Evolutionary conservation across 1,140 invertebrate genomes (phyloP), one percentile per base, ranked within the genome.

Genomic region (Cotesia vestalis): DNA sequence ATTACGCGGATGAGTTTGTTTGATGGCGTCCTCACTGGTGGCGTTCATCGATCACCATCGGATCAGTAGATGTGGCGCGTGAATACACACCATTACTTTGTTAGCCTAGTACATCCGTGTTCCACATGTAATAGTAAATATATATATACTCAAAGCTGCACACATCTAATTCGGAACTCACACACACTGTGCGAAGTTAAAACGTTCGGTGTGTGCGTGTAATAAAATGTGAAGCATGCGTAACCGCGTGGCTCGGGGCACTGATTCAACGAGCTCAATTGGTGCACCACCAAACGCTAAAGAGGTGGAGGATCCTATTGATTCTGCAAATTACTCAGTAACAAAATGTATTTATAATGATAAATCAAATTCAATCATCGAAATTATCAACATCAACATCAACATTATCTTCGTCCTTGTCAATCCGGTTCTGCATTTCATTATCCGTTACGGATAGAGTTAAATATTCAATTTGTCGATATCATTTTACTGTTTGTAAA

Each of bases 231-330:
- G 27, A 67, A 75, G 76, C 75, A 77, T 78, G 78, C 79, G 79
- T 82, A 83, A 83, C 80, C 81, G 81, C 81, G 81, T 85, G 82
- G 82, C 84, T 84, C 82, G 82, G 79, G 79, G 84, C 83, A 85
- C 80, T 80, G 83, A 86, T 86, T 86, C 84, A 85, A 87, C 84
- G 81, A 85, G 85, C 84, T 87, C 84, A 86, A 87, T 87, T 87
- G 83, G 77, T 77, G 75, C 83, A 78, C 77, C 77, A 79, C 79
- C 75, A 72, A 53, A 40, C 38, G 38, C 38, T 8, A 40, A 40
- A 40, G 69, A 78, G 73, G 72, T 68, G 66, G 66, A 71, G 70
- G 76, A 83, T 84, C 79, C 78, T 86, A 86, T 86, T 83, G 84
- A 85, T 86, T 85, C 79, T 79, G 79, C 74, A 77, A 40, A 75